These are phyloP conservation scores for Vanacampus margaritifer DNA, from an alignment of 2,113 vertebrate genomes.

Conservation along the genomic window DNA sequence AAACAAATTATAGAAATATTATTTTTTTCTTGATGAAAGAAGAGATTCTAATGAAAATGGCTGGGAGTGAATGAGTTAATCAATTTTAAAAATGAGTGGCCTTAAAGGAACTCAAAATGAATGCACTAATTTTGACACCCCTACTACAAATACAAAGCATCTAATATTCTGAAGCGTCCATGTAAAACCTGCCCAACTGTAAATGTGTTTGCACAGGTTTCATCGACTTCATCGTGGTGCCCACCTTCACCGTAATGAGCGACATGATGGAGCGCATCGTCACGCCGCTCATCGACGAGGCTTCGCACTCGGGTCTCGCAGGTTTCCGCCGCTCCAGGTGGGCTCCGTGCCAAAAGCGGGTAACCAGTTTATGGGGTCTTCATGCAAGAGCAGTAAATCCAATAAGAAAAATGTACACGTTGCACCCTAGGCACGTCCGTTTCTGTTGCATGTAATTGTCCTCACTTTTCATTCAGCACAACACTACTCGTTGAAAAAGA, in stretches of 20 bases:
- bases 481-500: conserved; percentile 53
- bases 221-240: conserved; percentile 97
- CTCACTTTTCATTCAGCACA: conserved; percentile 48
- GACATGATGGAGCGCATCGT: conserved; percentile 97
- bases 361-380: neutral
- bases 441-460: conserved; percentile 45
- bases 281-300: conserved; percentile 88
- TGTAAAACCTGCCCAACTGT: neutral
- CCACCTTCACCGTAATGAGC: conserved; percentile 93
- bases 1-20: too few relatives aligned
- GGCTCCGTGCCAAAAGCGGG: conserved; percentile 4
- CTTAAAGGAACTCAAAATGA: too few relatives aligned
- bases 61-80: too few relatives aligned
- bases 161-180: too few relatives aligned
- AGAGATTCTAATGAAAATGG: too few relatives aligned
- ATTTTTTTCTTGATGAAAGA: too few relatives aligned
- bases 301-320: conserved; percentile 75
- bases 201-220: conserved; percentile 78
- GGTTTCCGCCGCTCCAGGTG: conserved; percentile 88
- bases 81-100: too few relatives aligned
- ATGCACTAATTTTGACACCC: too few relatives aligned
- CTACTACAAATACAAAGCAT: too few relatives aligned
- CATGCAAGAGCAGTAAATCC: conserved; percentile 31
- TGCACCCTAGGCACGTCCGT: conserved; percentile 40
- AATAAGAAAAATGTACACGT: conserved; percentile 53